A percentile compares a stretch with the other conserved stretches of the same genome.
These are phyloP conservation scores for Ericerus pela DNA, from an alignment of 1,140 invertebrate species.

Conservation along the genomic window DNA sequence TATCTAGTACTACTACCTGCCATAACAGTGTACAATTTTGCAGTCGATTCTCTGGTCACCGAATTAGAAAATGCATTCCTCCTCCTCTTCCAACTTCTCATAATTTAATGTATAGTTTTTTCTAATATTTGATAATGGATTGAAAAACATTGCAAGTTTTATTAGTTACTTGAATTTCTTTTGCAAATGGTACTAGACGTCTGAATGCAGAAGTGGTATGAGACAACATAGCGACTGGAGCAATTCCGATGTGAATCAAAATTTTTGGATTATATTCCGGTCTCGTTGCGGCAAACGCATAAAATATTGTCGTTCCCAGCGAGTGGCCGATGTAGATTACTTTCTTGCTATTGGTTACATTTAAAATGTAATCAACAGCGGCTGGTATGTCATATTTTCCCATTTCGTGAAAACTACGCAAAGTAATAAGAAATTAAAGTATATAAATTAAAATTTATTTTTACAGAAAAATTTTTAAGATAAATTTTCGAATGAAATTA, in stretches of 20 bases:
- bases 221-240: constrained; percentile 14
- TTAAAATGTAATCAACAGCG: constrained; percentile 41
- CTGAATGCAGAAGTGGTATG: constrained; percentile 40
- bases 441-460: not conserved
- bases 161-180: constrained; percentile 20
- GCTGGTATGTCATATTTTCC: constrained; percentile 45
- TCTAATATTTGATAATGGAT: too few relatives aligned
- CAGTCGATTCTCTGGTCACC: too few relatives aligned
- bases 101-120: too few relatives aligned
- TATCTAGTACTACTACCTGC: too few relatives aligned
- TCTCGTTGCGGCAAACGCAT: constrained; percentile 34
- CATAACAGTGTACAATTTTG: too few relatives aligned
- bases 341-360: constrained; percentile 33
- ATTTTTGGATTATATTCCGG: constrained; percentile 39
- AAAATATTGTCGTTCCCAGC: constrained; percentile 40
- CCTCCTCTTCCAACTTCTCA: too few relatives aligned
- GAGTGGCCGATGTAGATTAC: constrained; percentile 43
- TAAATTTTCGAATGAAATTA: not conserved
- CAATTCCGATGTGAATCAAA: constrained; percentile 16
- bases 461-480: not conserved
- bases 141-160: too few relatives aligned
- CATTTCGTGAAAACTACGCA: constrained; percentile 47
- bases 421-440: not conserved
- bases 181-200: constrained; percentile 36
- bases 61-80: too few relatives aligned